Evolutionary conservation across 1,140 invertebrate genomes (phyloP).

Genomic region (Platorchestia sp.): DNA sequence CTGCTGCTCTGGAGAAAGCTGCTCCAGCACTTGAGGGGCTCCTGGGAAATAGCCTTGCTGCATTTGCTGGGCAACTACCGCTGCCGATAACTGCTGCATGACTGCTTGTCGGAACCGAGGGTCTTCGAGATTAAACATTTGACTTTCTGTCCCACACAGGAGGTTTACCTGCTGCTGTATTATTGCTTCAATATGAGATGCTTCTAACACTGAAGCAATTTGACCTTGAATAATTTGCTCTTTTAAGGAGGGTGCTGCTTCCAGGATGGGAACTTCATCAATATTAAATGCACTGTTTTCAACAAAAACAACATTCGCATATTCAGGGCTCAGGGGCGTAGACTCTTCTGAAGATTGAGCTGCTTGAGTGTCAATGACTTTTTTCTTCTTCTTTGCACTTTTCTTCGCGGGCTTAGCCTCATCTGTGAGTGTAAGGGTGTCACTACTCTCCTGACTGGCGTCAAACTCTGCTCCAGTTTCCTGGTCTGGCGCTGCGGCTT

Average conservation of each 20-base stretch:
- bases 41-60: constrained; percentile 57
- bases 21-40: neutral
- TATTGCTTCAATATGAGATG: constrained; percentile 57
- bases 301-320: constrained; percentile 58
- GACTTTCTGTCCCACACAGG: constrained; percentile 50
- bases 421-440: constrained; percentile 56
- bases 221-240: constrained; percentile 31
- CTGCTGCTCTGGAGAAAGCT: neutral
- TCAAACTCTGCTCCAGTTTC: constrained; percentile 56
- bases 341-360: constrained; percentile 58
- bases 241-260: constrained; percentile 59
- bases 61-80: constrained; percentile 62
- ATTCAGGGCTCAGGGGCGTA: constrained; percentile 38
- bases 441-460: constrained; percentile 41
- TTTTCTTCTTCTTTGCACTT: constrained; percentile 59
- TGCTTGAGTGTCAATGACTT: constrained; percentile 42
- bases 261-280: constrained; percentile 58
- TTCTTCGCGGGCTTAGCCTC: constrained; percentile 63
- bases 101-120: constrained; percentile 61
- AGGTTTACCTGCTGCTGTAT: constrained; percentile 59
- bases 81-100: constrained; percentile 51
- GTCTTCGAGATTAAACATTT: constrained; percentile 58
- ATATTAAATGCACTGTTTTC: constrained; percentile 58
- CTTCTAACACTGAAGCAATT: constrained; percentile 58
- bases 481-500: constrained; percentile 53